Conservation (phyloP, 2,888 invertebrate genomes). For the Chaitophorus viminalis region DNA sequence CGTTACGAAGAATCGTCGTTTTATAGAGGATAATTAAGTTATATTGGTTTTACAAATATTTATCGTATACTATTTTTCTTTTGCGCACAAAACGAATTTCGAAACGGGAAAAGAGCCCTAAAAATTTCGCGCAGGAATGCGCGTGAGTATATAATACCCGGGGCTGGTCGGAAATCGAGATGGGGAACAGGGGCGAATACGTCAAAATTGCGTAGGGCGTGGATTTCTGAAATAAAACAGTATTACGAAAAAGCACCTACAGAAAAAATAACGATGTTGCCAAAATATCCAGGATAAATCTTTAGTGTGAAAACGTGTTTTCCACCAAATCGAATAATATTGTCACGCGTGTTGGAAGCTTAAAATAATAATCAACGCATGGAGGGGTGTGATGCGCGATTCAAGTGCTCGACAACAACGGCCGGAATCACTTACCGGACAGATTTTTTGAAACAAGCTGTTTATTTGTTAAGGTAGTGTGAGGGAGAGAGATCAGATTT, state of each 20-base stretch:
- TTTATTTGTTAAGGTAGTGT: neutral
- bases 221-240: no score
- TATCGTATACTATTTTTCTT: no score
- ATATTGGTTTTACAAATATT: no score
- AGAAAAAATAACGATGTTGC: neutral
- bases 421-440: neutral
- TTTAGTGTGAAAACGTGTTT: neutral
- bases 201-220: no score
- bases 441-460: constrained; percentile 9
- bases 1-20: neutral
- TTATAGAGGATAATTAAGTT: neutral
- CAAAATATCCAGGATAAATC: neutral
- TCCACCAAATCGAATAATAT: neutral
- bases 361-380: neutral
- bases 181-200: no score
- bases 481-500: neutral
- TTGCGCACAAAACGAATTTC: no score
- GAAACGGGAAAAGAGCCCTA: no score
- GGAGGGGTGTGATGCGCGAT: neutral
- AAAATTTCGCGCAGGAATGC: no score
- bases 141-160: no score
- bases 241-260: neutral
- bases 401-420: neutral
- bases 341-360: neutral
- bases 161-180: no score